A percentile compares a stretch with the other conserved stretches of the same genome.
These are phyloP conservation scores for Nomada ferruginata DNA, from an alignment of 2,888 invertebrate genomes.

Conservation along the genomic window DNA sequence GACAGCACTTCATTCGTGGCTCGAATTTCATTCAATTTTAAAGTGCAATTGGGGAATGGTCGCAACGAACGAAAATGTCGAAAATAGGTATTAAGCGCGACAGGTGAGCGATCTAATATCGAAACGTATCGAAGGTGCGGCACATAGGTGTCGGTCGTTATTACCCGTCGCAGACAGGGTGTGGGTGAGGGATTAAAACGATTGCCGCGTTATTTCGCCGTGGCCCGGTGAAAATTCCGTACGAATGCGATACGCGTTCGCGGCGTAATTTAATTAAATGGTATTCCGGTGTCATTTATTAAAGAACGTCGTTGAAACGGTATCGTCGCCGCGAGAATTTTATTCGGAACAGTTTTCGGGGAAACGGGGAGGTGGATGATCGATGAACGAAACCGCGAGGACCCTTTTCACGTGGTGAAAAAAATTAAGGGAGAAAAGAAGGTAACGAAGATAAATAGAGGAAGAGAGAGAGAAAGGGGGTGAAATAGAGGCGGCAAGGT, in stretches of 20 bases:
- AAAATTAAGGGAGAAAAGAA: neutral
- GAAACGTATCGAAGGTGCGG: neutral
- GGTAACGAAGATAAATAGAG: neutral
- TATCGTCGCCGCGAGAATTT: conserved; percentile 43
- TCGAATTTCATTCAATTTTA: too few relatives aligned
- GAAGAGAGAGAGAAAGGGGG: neutral
- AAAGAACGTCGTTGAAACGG: conserved; percentile 39
- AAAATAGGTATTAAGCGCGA: neutral
- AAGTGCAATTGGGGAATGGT: too few relatives aligned
- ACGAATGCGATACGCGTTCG: conserved; percentile 46
- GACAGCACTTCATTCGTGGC: too few relatives aligned
- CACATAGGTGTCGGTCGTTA: conserved; percentile 1
- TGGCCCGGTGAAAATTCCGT: conserved; percentile 3
- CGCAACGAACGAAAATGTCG: neutral
- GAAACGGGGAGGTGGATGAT: conserved; percentile 8
- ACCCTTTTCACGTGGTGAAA: conserved; percentile 5
- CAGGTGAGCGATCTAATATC: neutral
- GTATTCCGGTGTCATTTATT: conserved; percentile 33
- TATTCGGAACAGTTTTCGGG: conserved; percentile 4
- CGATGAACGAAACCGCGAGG: conserved; percentile 31
- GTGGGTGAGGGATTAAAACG: neutral
- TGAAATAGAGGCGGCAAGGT: neutral
- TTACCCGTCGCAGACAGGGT: neutral
- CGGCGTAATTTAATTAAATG: conserved; percentile 47
- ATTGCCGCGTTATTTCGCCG: conserved; percentile 2